Evolutionary conservation across 2,888 invertebrate genomes (phyloP).

Genomic region (Cremastinae sp.): DNA sequence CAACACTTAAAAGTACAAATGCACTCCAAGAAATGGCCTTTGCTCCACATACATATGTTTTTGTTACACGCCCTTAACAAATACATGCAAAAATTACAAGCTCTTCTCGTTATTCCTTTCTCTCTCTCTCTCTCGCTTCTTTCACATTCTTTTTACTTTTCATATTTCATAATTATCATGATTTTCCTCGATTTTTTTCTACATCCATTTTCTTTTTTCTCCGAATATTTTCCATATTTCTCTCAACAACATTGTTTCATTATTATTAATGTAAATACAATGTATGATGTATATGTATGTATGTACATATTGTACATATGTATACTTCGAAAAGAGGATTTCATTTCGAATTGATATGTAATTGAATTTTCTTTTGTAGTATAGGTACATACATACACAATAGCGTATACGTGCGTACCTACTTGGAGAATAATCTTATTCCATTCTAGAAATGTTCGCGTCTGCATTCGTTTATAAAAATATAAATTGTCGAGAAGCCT

Average conservation of each 20-base stretch:
- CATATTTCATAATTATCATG: conserved; percentile 18
- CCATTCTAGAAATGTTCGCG: conserved; percentile 33
- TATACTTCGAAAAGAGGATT: neutral
- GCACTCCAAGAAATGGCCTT: neutral
- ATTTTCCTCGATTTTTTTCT: neutral
- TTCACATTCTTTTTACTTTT: conserved; percentile 36
- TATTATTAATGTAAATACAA: no score
- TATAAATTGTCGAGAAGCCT: conserved; percentile 31
- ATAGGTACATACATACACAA: no score
- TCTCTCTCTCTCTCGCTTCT: conserved; percentile 34
- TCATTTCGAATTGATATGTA: neutral
- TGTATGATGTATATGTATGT: no score
- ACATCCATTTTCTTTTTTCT: neutral
- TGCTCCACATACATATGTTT: neutral
- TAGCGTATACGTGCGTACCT: no score
- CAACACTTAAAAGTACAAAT: conserved; percentile 2
- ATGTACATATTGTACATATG: no score
- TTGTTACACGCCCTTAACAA: neutral
- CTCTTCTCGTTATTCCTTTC: neutral
- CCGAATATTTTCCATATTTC: no score
- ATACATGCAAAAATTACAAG: conserved; percentile 5
- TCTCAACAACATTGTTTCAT: no score
- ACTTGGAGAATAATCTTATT: no score
- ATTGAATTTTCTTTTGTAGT: neutral
- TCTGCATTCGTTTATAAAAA: conserved; percentile 1